Conservation (phyloP, 2,888 invertebrate species). For the Pherbina coryleti region DNA sequence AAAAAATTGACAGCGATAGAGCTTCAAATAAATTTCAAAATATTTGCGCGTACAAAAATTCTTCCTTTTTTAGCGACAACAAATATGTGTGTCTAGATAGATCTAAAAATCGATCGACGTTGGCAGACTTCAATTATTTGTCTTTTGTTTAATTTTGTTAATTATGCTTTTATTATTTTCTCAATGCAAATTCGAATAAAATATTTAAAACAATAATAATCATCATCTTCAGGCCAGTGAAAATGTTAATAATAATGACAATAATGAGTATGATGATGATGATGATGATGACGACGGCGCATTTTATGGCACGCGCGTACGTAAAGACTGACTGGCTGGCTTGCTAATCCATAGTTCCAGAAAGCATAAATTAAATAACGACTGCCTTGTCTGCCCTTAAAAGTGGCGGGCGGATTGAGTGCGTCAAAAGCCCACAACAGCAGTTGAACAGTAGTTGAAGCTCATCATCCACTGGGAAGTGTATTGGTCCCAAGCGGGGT, state of each 20-base stretch:
- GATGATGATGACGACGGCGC: not conserved
- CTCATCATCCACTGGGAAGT: not conserved
- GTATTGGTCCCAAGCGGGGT: not conserved
- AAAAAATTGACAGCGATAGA: not conserved
- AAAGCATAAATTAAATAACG: constrained; percentile 28
- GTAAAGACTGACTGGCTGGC: constrained; percentile 4
- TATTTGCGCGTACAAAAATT: constrained; percentile 43
- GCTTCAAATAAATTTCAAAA: constrained; percentile 35
- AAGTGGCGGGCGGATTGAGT: not conserved
- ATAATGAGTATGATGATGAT: not conserved
- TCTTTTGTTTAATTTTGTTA: constrained; percentile 16
- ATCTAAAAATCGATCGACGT: constrained; percentile 22
- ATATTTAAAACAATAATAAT: constrained; percentile 2
- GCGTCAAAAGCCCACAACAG: not conserved
- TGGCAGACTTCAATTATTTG: not conserved
- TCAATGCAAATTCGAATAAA: not conserved
- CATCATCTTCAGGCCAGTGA: not conserved
- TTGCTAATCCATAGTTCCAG: constrained; percentile 39
- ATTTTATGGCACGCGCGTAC: constrained; percentile 19
- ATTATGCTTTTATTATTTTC: constrained; percentile 35
- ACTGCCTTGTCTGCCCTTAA: not conserved
- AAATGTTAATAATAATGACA: not conserved
- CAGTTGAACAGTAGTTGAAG: constrained; percentile 1
- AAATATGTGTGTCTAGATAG: constrained; percentile 33
- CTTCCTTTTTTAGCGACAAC: constrained; percentile 36